phyloP scores from a whole-genome alignment of 2,113 vertebrate genomes.

The Poicephalus meyeri region DNA sequence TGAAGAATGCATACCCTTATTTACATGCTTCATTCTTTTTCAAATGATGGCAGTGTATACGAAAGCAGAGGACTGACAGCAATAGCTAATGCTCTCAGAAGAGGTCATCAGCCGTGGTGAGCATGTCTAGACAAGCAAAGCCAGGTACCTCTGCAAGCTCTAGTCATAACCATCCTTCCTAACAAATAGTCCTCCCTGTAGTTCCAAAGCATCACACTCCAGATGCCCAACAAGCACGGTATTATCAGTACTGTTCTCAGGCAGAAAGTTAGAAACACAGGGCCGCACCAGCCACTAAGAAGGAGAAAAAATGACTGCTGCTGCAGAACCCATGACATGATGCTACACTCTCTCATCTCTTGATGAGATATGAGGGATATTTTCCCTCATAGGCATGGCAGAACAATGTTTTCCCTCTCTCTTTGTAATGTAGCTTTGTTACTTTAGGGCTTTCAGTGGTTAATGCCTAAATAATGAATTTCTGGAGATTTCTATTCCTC shows the following conservation, averaged over 20 bases:
- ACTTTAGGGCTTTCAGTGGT: not conserved
- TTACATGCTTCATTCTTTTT: not conserved
- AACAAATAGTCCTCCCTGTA: not conserved
- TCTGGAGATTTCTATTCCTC: not conserved
- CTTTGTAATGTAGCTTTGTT: not conserved
- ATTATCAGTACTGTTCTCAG: too few species aligned
- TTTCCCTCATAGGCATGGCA: not conserved
- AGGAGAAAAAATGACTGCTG: too few species aligned
- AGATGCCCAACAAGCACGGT: not conserved
- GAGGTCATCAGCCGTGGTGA: not conserved
- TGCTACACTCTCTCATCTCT: not conserved
- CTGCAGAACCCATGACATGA: too few species aligned
- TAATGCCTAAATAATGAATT: not conserved
- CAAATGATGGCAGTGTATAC: not conserved
- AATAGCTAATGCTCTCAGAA: not conserved
- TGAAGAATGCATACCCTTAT: not conserved
- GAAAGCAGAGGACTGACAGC: not conserved
- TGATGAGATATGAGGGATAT: too few species aligned
- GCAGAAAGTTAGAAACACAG: too few species aligned
- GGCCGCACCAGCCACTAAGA: too few species aligned
- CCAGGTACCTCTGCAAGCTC: not conserved
- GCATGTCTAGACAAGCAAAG: not conserved
- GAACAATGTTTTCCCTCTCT: not conserved
- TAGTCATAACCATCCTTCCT: not conserved
- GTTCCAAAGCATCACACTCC: not conserved